Evolutionary conservation across 2,113 vertebrate species (phyloP), one percentile per base, ranked within the genome.

Genomic region (Ornithorhynchus anatinus): DNA sequence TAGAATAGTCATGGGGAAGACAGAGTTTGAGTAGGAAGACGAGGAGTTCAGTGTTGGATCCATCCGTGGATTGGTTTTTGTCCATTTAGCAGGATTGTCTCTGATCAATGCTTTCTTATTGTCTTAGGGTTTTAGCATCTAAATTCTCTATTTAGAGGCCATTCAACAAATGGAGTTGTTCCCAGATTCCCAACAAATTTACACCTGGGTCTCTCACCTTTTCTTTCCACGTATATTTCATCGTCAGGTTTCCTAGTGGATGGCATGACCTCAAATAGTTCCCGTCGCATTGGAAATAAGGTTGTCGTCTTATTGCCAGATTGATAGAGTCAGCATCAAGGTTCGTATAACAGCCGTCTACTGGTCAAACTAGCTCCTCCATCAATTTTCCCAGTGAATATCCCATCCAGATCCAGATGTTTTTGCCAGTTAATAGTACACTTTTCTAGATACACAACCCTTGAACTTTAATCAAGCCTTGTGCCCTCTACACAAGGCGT

Each of bases 251-350:
- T 59, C 25, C 64, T 75, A 72, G 59, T 56, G 54, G 59, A 38
- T 37, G 60, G 15, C 17, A 36, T 40, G 9, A 59, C 44, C 52
- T 66, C 63, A 75, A 80, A 82, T 75, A 65, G 48, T 50, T 29
- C 56, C 67, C 77, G 60, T 77, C 58, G 65, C 67, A 52, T 51
- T 44, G 59, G 63, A 85, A 82, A 82, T 71, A 62, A 42, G 40
- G 36, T 58, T 77, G 45, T 56, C 57, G 62, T 77, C 67, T 84
- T 78, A 68, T 12, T 48, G 42, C 29, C 44, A 75, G 53, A 78
- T 71, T 75, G 75, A 85, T 81, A 50, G 48, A 47, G 36, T 64
- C 23, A 19, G 16, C 72, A 67, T 10, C 75, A 81, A 75, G 45
- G 60, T 67, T 75, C 37, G 67, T 52, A 61, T 52, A 74, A 50